Base-by-base conservation (phyloP, 2,888 invertebrate species). In the Embidobia sp. region DNA sequence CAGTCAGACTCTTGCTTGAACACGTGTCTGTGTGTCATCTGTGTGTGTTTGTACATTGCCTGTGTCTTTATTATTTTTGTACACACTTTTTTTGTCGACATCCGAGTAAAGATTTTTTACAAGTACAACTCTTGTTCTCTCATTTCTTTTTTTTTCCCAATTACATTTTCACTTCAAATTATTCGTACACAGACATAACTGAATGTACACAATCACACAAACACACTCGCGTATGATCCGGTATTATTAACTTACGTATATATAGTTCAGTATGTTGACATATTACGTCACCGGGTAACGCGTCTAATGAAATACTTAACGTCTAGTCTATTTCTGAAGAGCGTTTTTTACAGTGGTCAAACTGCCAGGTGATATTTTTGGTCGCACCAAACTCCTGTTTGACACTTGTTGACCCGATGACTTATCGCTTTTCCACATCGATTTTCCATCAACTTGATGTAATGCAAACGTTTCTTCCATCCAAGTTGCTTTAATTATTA, bases 211-310 rank as follows among this genome's bases (percentile, higher is more conserved):
- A 26, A 5, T 4, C 19, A 42, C 2, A 49, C 31, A 67, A 31
- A n/a, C n/a, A n/a, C n/a, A 59, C 55, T 37, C 22, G 26, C 40
- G 11, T 29, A 26, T 46, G 26, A 64, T 73, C 42, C 18, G 55
- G 42, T 73, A 73, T 73, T 73, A 73, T 73, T 73, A 73, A 73
- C 73, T 73, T 57, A 57, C 15, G 40, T 69, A 57, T 73, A 64
- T 64, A 73, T 74, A 74, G 53, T 44, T 37, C 44, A 49, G 37
- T 57, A 57, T 69, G 69, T 75, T 75, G 75, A 75, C 63, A 69
- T 53, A 75, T 75, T 75, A 63, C 67, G 51, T 75, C 69, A 75
- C 35, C 46, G 8, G 11, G 46, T 63, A 69, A 69, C 48, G 33
- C 46, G 35, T 55, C 69, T 69, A 75, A 75, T 69, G 63, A 63